A percentile compares a stretch with the other conserved stretches of the same genome.
Conservation (phyloP, 2,113 vertebrate species). For the Sterrhoptilus dennistouni region DNA sequence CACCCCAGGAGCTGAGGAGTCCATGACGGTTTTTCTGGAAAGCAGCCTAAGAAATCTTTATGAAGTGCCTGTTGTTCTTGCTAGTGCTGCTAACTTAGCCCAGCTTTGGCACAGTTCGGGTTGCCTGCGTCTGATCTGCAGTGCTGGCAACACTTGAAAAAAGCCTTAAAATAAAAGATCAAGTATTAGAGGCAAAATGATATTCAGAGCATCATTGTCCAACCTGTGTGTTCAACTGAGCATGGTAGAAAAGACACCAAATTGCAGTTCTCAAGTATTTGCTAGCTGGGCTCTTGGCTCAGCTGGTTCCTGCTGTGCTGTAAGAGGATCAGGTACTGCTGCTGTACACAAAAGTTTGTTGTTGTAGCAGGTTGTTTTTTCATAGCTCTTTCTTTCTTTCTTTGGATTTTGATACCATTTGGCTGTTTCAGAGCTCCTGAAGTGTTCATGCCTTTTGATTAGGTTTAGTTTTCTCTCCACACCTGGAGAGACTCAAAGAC, state of each 20-base stretch:
- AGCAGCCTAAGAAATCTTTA: not conserved
- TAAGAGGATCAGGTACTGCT: not conserved
- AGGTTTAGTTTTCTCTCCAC: not conserved
- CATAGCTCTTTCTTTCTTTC: not conserved
- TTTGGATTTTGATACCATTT: not conserved
- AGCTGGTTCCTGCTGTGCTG: not conserved
- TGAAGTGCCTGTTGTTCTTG: not conserved
- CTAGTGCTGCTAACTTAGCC: not conserved
- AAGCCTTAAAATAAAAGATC: not conserved
- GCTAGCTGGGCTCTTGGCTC: not conserved
- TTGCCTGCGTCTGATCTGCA: not conserved
- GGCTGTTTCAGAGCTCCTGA: not conserved
- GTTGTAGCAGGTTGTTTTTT: not conserved
- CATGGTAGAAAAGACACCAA: not conserved
- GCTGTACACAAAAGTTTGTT: not conserved
- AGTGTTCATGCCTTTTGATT: not conserved
- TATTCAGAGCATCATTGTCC: not conserved
- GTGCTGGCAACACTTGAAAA: not conserved
- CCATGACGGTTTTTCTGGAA: not conserved
- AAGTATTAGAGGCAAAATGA: not conserved
- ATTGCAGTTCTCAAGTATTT: not conserved
- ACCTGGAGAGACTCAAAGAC: not conserved
- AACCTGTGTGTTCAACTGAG: not conserved
- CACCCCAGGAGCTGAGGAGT: not conserved
- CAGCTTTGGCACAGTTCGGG: not conserved